phyloP scores from a whole-genome alignment of 2,888 invertebrate species.

The Ernsta delagoae region DNA sequence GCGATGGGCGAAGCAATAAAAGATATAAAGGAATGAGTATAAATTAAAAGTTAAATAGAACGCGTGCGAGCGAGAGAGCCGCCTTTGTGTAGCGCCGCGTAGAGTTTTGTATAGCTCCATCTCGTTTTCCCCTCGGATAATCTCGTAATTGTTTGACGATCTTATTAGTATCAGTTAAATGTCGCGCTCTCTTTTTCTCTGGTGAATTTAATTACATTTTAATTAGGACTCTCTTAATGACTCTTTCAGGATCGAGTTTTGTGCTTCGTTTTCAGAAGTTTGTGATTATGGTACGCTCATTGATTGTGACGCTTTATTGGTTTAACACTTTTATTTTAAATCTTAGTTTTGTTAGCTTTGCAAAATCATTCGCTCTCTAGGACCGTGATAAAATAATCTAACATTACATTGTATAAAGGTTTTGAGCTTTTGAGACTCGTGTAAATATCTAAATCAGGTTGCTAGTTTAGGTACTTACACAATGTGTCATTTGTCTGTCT shows the following conservation, averaged over 20 bases:
- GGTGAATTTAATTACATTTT: slow-evolving; percentile 83
- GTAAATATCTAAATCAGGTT: too few relatives aligned
- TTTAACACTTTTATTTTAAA: neutral
- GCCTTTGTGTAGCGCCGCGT: slow-evolving; percentile 45
- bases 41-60: slow-evolving; percentile 85
- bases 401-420: too few relatives aligned
- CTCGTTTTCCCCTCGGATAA: slow-evolving; percentile 58
- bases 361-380: too few relatives aligned
- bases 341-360: neutral
- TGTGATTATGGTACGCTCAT: slow-evolving; percentile 28
- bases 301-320: slow-evolving; percentile 31
- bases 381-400: too few relatives aligned
- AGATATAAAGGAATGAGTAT: slow-evolving; percentile 86
- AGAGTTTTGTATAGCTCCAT: slow-evolving; percentile 44
- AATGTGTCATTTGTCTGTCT: too few relatives aligned
- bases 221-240: slow-evolving; percentile 79
- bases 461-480: too few relatives aligned
- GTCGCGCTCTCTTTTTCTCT: slow-evolving; percentile 81
- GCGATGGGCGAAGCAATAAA: slow-evolving; percentile 85
- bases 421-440: too few relatives aligned
- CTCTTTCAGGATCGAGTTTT: slow-evolving; percentile 67
- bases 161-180: slow-evolving; percentile 85
- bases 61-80: slow-evolving; percentile 59
- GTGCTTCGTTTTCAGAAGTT: slow-evolving; percentile 45
- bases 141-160: slow-evolving; percentile 84